Conservation (phyloP, 2,888 invertebrate genomes). For the Trypoxylon attenuatum region DNA sequence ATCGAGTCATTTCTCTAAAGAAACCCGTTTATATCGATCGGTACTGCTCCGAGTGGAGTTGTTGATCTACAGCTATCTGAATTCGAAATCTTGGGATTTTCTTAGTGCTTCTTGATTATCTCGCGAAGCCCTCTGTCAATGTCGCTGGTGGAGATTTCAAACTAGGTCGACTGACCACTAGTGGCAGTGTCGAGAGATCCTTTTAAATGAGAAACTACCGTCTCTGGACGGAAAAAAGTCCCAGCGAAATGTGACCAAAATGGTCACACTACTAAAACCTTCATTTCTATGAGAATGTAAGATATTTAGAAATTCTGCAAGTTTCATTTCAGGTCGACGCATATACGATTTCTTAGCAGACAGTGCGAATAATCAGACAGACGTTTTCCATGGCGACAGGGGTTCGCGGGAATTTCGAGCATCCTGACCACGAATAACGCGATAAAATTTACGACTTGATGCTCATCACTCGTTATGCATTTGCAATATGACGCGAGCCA, state of each 20-base stretch:
- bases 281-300: no score
- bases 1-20: not conserved
- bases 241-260: no score
- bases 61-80: constrained; percentile 24
- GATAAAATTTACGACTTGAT: constrained; percentile 58
- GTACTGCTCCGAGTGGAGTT: not conserved
- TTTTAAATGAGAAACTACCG: not conserved
- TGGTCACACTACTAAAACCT: no score
- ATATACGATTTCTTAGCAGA: no score
- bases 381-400: no score
- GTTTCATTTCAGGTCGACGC: no score
- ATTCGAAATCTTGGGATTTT: constrained; percentile 36
- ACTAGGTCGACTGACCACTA: constrained; percentile 35
- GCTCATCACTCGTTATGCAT: constrained; percentile 55
- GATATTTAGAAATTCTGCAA: no score
- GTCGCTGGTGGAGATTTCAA: constrained; percentile 28
- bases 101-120: constrained; percentile 33
- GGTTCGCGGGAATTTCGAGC: constrained; percentile 50
- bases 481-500: constrained; percentile 56
- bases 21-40: no score
- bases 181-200: constrained; percentile 3
- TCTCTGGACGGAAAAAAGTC: no score
- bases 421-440: constrained; percentile 54
- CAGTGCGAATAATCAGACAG: no score
- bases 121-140: constrained; percentile 26